Conservation (phyloP, 2,113 vertebrate species). For the Scytalopus superciliaris region DNA sequence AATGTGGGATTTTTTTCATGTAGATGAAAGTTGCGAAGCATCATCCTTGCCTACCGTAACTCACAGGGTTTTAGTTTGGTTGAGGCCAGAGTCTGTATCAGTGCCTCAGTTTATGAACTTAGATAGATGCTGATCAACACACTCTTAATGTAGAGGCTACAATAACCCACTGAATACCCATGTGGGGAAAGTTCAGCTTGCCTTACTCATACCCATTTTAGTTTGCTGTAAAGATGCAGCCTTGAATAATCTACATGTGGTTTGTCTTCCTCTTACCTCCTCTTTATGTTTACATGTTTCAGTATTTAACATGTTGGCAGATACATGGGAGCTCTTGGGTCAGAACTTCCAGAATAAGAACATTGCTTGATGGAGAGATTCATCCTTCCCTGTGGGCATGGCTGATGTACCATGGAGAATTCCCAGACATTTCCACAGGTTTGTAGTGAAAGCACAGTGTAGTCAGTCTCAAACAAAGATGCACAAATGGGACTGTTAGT, state of each 20-base stretch:
- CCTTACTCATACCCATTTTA: neutral
- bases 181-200: neutral
- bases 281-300: neutral
- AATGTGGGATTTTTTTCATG: neutral
- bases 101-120: neutral
- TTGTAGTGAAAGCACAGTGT: neutral
- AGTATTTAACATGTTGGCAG: neutral
- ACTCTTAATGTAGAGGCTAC: fast-evolving
- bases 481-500: neutral
- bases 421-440: neutral
- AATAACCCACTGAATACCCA: neutral
- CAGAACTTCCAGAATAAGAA: neutral
- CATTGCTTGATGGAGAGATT: neutral
- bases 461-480: fast-evolving
- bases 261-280: neutral
- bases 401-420: neutral
- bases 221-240: neutral
- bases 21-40: neutral
- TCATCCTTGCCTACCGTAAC: neutral
- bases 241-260: neutral
- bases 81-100: neutral
- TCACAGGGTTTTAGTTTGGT: neutral
- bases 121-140: neutral
- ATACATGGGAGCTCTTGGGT: neutral
- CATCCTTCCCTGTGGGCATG: neutral